Base-by-base conservation (phyloP, 2,797 vertebrate species). In the Valencia hispanica region DNA sequence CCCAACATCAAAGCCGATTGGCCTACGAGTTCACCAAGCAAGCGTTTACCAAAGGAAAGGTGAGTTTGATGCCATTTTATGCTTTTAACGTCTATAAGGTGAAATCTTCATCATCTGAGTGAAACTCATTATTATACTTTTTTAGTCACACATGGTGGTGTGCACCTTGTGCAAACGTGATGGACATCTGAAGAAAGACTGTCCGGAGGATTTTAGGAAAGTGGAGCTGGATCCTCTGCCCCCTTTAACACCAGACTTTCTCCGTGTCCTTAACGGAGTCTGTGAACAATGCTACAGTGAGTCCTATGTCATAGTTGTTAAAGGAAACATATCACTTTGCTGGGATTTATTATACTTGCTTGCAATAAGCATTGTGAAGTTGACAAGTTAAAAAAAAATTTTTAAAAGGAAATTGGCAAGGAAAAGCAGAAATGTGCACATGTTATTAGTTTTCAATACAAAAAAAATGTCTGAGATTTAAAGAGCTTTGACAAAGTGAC, bases 181-280 rank as follows among this genome's bases (percentile, higher is more conserved):
- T 79, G 98, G 98, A 27, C 98, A 99, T 79, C 93, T 97, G 74
- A 99, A 98, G 89, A 96, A 93, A 59, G 98, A 98, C 88, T 99
- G 98, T 86, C 97, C 98, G 0, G 98, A 99, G 83, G 98, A 99
- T 91, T 98, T 99, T 94, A 98, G 97, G 94, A 97, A 96, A 85
- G 96, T 98, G 81, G 93, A 97, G 78, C 95, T 99, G 80, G 96
- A 96, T 12, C 95, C 96, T 41, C 89, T 99, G 80, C 97, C 97
- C 57, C 82, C 86, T 0, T 86, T 98, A 84, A 97, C 97, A 18
- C 91, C 94, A 11, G 96, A 94, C 74, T 99, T 98, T 90, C 92
- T 94, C 75, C 83, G 18, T 89, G 91, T 95, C 75, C 94, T 99
- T 68, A 95, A 97, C 93, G 92, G 96, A 93, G 96, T 97, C 86